Conservation (phyloP, 2,113 vertebrate species). For the Nannobrachium achirus region DNA sequence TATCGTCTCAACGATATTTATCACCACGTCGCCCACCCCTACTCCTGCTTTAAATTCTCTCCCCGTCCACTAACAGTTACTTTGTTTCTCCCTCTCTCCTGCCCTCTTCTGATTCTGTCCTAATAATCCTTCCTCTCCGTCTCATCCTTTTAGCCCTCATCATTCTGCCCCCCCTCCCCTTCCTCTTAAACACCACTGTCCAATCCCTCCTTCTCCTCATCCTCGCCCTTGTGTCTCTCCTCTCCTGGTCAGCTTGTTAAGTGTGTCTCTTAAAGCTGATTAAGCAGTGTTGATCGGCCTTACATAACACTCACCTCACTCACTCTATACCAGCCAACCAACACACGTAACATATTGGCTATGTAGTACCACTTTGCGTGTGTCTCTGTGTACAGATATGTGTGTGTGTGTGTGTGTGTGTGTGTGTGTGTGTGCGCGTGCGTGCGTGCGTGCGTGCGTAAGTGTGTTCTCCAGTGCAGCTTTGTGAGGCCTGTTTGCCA, state of each 20-base stretch:
- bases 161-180: background rate
- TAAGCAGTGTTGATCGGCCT: constrained; percentile 74
- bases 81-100: constrained; percentile 23
- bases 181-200: constrained; percentile 6
- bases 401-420: constrained; percentile 9
- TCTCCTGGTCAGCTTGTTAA: constrained; percentile 72
- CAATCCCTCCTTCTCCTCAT: constrained; percentile 42
- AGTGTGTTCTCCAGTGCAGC: background rate
- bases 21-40: constrained; percentile 1
- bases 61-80: background rate
- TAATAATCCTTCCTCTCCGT: too few species aligned
- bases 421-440: background rate
- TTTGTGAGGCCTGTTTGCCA: too few species aligned
- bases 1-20: too few species aligned
- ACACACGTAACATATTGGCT: constrained; percentile 19
- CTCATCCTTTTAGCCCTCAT: constrained; percentile 12
- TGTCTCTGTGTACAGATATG: too few species aligned
- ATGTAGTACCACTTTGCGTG: constrained; percentile 28
- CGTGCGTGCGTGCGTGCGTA: background rate
- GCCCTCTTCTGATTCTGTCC: background rate
- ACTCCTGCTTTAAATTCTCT: background rate
- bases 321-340: constrained; percentile 42
- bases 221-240: constrained; percentile 6
- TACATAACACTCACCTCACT: constrained; percentile 71
- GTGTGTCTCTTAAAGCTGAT: constrained; percentile 75